Base-by-base conservation (phyloP, 1,140 invertebrate genomes). In the Trichogramma pretiosum region DNA sequence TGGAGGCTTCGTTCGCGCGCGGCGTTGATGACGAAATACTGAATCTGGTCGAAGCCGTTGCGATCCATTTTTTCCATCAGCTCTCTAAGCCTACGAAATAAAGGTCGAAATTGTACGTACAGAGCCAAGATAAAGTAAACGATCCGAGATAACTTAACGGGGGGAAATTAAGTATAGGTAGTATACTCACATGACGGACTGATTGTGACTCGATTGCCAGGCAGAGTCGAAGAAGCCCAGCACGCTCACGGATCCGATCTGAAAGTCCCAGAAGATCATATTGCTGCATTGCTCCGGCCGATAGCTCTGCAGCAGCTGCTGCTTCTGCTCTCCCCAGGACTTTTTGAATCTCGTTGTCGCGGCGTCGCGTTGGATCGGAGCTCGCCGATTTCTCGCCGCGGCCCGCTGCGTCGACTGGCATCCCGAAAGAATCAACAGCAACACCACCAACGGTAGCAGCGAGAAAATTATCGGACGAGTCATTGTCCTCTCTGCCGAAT, bases 111-210 rank as follows among this genome's bases (percentile, higher is more conserved):
- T n/a, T n/a, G n/a, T n/a, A n/a, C n/a, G n/a, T n/a, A n/a, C n/a
- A n/a, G n/a, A n/a, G n/a, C n/a, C n/a, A n/a, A n/a, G n/a, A n/a
- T n/a, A n/a, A n/a, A n/a, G n/a, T n/a, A n/a, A n/a, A n/a, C n/a
- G n/a, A n/a, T n/a, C n/a, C n/a, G n/a, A n/a, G n/a, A n/a, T n/a
- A n/a, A n/a, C n/a, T n/a, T n/a, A n/a, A n/a, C n/a, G n/a, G n/a
- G n/a, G n/a, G n/a, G n/a, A n/a, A n/a, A n/a, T n/a, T n/a, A n/a
- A n/a, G n/a, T n/a, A n/a, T n/a, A n/a, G n/a, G n/a, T n/a, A n/a
- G n/a, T n/a, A 10, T 14, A 56, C 60, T 64, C 53, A 67, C 66
- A 65, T 63, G 14, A 56, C 13, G 2, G 62, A 57, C 48, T 68
- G 64, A 11, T 53, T 41, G 18, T 59, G 57, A 53, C 62, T 67